These are phyloP conservation scores for Plecotus auritus DNA, from an alignment of 2,113 vertebrate species.

Conservation along the genomic window DNA sequence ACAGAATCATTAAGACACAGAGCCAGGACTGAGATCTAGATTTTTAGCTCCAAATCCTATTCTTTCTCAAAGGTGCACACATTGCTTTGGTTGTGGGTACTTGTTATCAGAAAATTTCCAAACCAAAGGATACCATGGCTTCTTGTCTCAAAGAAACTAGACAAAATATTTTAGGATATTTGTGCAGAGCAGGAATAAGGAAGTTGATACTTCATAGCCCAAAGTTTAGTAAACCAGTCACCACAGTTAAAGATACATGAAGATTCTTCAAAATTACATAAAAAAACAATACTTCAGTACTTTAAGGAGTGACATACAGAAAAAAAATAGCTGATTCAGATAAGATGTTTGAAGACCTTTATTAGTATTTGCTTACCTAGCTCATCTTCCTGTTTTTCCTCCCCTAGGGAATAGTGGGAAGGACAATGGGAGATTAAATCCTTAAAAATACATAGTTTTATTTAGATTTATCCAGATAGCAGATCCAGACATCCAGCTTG, in stretches of 20 bases:
- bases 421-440: neutral
- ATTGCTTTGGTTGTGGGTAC: neutral
- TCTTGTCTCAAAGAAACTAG: conserved; percentile 30
- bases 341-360: conserved; percentile 43
- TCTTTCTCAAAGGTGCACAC: neutral
- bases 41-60: neutral
- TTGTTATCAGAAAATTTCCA: conserved; percentile 28
- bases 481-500: neutral
- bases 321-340: conserved; percentile 32
- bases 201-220: conserved; percentile 16
- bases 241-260: neutral
- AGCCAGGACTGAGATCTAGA: neutral
- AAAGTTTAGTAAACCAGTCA: conserved; percentile 8
- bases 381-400: conserved; percentile 9
- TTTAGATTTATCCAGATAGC: neutral
- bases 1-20: neutral
- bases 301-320: neutral
- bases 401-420: neutral
- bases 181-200: conserved; percentile 23
- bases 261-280: conserved; percentile 4
- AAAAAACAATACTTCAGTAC: neutral
- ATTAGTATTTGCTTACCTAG: conserved; percentile 40
- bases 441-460: conserved; percentile 15
- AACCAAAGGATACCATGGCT: neutral
- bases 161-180: conserved; percentile 53